These are phyloP conservation scores for Vulpes lagopus DNA, from an alignment of 2,113 vertebrate species.

Conservation along the genomic window DNA sequence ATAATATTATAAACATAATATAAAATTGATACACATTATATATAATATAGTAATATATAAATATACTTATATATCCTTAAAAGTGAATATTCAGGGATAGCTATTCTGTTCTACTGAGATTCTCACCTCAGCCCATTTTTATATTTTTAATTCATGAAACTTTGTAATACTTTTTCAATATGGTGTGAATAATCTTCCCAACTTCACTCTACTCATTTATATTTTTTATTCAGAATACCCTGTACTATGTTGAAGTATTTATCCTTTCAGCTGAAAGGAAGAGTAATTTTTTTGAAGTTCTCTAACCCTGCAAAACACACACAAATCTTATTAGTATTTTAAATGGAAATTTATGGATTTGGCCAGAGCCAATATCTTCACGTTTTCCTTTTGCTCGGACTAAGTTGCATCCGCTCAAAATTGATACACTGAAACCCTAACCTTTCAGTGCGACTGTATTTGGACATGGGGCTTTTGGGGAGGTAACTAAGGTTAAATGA, in stretches of 20 bases:
- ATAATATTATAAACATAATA: neutral
- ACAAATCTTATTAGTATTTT: neutral
- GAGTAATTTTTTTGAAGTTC: neutral
- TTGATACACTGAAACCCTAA: neutral
- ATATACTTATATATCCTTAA: neutral
- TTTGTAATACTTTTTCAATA: neutral
- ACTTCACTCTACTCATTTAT: neutral
- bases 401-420: neutral
- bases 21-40: neutral
- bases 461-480: neutral
- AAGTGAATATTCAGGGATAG: neutral
- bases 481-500: neutral
- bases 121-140: neutral
- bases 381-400: neutral
- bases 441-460: neutral
- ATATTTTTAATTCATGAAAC: neutral
- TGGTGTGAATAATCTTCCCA: neutral
- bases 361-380: neutral
- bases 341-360: neutral
- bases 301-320: neutral
- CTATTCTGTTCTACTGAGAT: neutral
- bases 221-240: neutral
- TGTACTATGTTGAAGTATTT: neutral
- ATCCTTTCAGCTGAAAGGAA: neutral
- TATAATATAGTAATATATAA: neutral